Evolutionary conservation across 2,113 vertebrate species (phyloP).

Genomic region (Ginglymostoma cirratum): DNA sequence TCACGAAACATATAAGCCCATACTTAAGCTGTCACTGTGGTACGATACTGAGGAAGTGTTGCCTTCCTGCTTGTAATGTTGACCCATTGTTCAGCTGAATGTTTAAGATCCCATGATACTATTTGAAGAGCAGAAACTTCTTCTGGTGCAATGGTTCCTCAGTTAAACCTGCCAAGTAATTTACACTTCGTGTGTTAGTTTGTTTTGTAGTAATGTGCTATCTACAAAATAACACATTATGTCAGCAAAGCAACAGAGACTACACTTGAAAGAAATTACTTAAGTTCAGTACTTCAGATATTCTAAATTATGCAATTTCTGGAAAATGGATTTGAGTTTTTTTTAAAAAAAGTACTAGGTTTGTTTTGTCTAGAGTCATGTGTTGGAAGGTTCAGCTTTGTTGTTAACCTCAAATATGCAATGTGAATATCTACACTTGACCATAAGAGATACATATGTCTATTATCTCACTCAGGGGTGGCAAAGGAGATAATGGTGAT

Average conservation of each 20-base stretch:
- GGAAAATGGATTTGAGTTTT: neutral
- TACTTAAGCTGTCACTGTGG: neutral
- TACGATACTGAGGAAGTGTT: neutral
- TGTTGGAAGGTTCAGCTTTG: neutral
- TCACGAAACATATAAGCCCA: neutral
- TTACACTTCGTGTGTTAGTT: neutral
- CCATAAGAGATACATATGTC: neutral
- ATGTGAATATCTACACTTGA: neutral
- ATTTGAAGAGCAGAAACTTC: neutral
- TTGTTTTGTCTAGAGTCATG: neutral
- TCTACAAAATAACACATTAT: neutral
- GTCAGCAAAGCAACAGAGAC: neutral
- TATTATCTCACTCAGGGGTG: neutral
- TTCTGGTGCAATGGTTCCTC: neutral
- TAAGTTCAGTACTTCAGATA: neutral
- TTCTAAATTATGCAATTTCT: neutral
- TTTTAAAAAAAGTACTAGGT: neutral
- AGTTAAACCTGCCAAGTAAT: neutral
- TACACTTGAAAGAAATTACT: neutral
- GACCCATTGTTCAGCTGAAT: neutral
- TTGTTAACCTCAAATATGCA: neutral
- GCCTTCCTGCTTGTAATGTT: neutral
- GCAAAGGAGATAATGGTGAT: neutral
- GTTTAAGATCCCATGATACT: neutral
- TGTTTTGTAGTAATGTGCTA: neutral